Conservation (phyloP, 2,797 vertebrate species). For the Phoeniculus purpureus region DNA sequence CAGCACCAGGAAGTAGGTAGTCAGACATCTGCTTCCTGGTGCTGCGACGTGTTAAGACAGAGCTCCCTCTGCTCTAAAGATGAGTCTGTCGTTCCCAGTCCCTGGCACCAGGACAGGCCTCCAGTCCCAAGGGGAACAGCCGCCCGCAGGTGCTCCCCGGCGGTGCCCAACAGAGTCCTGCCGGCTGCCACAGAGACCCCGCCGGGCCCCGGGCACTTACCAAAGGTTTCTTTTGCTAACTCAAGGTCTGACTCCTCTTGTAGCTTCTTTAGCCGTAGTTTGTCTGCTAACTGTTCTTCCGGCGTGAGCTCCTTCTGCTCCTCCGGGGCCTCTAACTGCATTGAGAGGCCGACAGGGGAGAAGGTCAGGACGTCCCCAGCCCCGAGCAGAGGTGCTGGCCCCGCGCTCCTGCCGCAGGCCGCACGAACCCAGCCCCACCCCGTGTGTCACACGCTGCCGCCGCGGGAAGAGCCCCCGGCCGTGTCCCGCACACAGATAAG, state of each 20-base stretch:
- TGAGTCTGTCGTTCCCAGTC: background rate
- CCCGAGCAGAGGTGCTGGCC: background rate
- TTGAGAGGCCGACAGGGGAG: fast-evolving
- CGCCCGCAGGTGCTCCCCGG: fast-evolving
- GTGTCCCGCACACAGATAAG: too few relatives aligned
- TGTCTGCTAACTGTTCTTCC: slow-evolving; percentile 90
- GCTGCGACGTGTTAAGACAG: fast-evolving
- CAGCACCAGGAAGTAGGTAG: fast-evolving
- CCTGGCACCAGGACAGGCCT: fast-evolving
- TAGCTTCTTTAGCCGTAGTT: slow-evolving; percentile 89
- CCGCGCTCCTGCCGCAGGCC: background rate
- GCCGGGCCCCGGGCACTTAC: slow-evolving; percentile 77
- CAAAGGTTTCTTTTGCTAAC: slow-evolving; percentile 95
- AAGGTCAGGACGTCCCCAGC: fast-evolving
- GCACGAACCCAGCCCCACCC: too few relatives aligned
- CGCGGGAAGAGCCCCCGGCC: too few relatives aligned
- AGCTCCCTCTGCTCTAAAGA: background rate
- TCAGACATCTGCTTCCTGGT: background rate
- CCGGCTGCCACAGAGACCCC: too few relatives aligned
- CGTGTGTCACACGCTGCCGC: too few relatives aligned
- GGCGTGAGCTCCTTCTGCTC: slow-evolving; percentile 77
- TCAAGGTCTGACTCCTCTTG: slow-evolving; percentile 96
- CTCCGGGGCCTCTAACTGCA: slow-evolving; percentile 81
- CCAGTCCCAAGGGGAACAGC: background rate
- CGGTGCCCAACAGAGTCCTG: too few relatives aligned